phyloP scores from a whole-genome alignment of 2,797 vertebrate species.

The Pipistrellus nathusii region DNA sequence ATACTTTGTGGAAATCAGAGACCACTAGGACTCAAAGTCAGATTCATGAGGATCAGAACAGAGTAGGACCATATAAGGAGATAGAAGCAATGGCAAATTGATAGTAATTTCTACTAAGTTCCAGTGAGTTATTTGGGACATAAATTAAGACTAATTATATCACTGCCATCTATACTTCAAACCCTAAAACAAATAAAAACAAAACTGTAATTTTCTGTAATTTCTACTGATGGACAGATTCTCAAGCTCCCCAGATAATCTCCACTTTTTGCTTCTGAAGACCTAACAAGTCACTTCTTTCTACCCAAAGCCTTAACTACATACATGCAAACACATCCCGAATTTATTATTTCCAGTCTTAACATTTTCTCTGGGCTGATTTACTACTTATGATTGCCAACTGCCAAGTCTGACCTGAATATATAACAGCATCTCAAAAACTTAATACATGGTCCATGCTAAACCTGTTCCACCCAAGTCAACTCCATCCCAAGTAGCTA shows the following conservation, averaged over 20 bases:
- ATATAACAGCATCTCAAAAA: not conserved
- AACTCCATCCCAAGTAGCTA: too few relatives aligned
- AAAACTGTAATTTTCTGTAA: not conserved
- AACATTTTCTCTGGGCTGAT: not conserved
- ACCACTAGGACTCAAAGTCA: not conserved
- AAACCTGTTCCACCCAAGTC: not conserved
- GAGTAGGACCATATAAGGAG: not conserved
- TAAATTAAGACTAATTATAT: not conserved
- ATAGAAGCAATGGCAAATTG: not conserved
- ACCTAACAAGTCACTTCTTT: not conserved
- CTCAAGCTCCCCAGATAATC: not conserved
- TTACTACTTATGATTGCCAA: not conserved
- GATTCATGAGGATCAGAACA: not conserved
- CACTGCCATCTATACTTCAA: not conserved
- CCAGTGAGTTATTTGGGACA: not conserved
- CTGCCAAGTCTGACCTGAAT: not conserved
- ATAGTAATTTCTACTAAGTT: not conserved
- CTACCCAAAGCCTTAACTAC: not conserved
- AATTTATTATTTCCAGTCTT: not conserved
- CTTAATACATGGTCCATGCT: not conserved
- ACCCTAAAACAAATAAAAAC: not conserved
- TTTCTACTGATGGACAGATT: not conserved
- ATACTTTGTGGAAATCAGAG: slow-evolving; percentile 12
- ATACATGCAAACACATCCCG: not conserved
- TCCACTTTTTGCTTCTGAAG: slow-evolving; percentile 11